These are phyloP conservation scores for Nestor notabilis DNA, from an alignment of 2,113 vertebrate genomes.

Conservation along the genomic window DNA sequence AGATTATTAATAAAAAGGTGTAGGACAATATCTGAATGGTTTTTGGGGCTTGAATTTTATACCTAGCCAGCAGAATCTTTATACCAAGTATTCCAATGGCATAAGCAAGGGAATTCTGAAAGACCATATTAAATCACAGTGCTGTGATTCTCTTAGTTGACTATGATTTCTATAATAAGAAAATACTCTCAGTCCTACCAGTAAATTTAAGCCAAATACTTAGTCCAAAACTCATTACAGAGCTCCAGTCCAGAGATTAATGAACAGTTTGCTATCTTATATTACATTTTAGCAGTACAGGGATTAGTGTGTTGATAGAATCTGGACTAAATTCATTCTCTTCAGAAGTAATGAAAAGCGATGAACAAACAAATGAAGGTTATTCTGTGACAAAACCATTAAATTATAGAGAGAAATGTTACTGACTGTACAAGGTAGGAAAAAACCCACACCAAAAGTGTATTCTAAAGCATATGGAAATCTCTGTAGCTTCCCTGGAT, in stretches of 20 bases:
- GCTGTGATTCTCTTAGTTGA: neutral
- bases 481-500: neutral
- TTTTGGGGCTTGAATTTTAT: neutral
- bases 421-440: neutral
- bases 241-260: neutral
- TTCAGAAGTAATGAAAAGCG: neutral
- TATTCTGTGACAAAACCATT: neutral
- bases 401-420: neutral
- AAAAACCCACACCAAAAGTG: neutral
- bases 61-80: neutral
- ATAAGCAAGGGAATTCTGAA: neutral
- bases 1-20: neutral
- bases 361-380: neutral
- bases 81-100: neutral
- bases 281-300: neutral
- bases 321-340: neutral
- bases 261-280: neutral
- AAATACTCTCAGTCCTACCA: neutral
- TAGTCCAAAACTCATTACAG: neutral
- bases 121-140: neutral
- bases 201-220: neutral
- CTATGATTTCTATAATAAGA: neutral
- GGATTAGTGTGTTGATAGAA: neutral
- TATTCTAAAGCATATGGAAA: neutral
- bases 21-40: neutral